These are phyloP conservation scores for Prosapia bicincta DNA, from an alignment of 2,888 invertebrate genomes.

Conservation along the genomic window DNA sequence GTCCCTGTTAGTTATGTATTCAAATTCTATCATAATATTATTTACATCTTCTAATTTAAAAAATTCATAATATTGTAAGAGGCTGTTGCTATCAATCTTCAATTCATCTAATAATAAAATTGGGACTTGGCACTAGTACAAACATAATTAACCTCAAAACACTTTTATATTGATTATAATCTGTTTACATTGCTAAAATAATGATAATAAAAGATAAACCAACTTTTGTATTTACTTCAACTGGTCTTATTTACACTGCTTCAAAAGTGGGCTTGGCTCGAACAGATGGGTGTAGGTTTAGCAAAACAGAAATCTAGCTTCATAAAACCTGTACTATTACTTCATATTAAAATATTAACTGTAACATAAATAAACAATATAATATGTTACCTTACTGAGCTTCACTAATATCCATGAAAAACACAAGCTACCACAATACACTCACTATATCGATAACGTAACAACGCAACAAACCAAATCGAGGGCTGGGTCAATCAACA, in stretches of 20 bases:
- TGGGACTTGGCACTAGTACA: too few relatives aligned
- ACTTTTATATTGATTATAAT: too few relatives aligned
- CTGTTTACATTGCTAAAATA: not conserved
- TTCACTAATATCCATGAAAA: not conserved
- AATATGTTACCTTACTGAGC: not conserved
- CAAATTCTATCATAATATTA: too few relatives aligned
- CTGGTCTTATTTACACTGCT: not conserved
- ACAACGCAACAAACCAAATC: not conserved
- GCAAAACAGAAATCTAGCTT: not conserved
- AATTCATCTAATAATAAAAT: too few relatives aligned
- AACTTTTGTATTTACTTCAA: not conserved
- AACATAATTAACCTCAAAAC: too few relatives aligned
- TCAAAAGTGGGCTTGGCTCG: not conserved
- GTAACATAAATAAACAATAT: too few relatives aligned
- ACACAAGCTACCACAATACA: not conserved
- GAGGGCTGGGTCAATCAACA: constrained; percentile 1
- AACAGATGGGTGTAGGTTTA: not conserved
- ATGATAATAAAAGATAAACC: not conserved
- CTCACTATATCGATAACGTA: not conserved
- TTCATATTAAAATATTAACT: not conserved
- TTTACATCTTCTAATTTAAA: too few relatives aligned
- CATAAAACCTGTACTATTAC: not conserved
- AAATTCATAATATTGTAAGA: too few relatives aligned
- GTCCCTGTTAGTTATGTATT: too few relatives aligned
- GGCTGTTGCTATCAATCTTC: too few relatives aligned